phyloP scores from a whole-genome alignment of 2,888 invertebrate genomes.

The Drosophila multiciliata region DNA sequence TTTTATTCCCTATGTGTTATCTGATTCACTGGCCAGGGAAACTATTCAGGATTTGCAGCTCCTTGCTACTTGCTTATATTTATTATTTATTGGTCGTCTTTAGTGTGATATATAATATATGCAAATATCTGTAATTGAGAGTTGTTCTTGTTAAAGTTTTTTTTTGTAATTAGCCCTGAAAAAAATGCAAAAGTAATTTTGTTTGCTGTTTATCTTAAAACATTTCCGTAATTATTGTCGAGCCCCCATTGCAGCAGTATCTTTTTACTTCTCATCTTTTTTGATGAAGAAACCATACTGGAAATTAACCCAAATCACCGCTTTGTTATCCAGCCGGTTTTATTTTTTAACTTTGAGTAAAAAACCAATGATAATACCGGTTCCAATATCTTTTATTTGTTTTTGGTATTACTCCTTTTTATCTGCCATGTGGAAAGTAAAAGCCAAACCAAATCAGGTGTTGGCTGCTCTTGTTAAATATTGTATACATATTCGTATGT shows the following conservation, averaged over 20 bases:
- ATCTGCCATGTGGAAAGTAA: neutral
- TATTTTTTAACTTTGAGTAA: neutral
- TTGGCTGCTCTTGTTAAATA: neutral
- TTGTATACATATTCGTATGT: conserved; percentile 3
- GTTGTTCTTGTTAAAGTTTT: neutral
- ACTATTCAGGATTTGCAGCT: neutral
- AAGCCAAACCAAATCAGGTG: neutral
- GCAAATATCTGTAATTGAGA: neutral
- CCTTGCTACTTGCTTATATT: neutral
- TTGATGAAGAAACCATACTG: neutral
- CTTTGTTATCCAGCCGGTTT: neutral
- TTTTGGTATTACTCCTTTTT: neutral
- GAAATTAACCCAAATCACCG: neutral
- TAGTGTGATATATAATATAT: neutral
- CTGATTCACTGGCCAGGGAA: neutral
- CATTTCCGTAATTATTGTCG: neutral
- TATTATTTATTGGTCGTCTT: neutral
- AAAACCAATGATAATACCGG: neutral
- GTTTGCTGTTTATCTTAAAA: neutral
- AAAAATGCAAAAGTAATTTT: neutral
- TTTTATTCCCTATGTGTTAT: neutral
- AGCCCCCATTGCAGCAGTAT: neutral
- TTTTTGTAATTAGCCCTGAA: neutral
- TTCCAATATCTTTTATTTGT: neutral
- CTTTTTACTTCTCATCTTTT: neutral